These are phyloP conservation scores for Nineta flava DNA, from an alignment of 2,888 invertebrate genomes.

Conservation along the genomic window DNA sequence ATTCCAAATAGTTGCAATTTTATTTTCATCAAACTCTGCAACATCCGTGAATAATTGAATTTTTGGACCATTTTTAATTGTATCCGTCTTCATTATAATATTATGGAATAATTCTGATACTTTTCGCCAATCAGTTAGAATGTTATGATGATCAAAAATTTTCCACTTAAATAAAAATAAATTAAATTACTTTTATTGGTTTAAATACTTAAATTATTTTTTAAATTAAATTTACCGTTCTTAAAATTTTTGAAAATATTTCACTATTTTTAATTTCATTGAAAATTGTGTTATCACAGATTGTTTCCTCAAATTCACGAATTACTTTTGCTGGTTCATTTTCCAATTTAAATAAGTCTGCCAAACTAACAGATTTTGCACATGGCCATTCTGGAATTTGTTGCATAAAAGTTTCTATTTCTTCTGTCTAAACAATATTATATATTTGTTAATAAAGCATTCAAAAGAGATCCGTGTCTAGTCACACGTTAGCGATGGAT, in stretches of 20 bases:
- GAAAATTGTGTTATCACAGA: background rate
- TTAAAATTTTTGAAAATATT: no score
- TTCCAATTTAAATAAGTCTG: background rate
- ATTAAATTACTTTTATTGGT: background rate
- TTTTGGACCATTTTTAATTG: background rate
- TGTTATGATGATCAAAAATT: background rate
- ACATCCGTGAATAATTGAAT: background rate
- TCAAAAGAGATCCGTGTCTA: background rate
- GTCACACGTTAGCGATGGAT: no score
- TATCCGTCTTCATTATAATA: background rate
- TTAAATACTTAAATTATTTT: no score
- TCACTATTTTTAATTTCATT: no score
- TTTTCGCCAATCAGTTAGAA: background rate
- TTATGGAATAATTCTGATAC: background rate
- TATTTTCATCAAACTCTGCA: background rate
- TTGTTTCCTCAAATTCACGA: background rate
- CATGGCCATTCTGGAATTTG: slow-evolving; percentile 18
- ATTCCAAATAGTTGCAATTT: background rate
- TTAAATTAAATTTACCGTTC: no score
- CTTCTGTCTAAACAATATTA: slow-evolving; percentile 19
- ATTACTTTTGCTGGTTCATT: background rate
- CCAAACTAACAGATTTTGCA: background rate
- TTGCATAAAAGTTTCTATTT: slow-evolving; percentile 29
- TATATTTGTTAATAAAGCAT: background rate
- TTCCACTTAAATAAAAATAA: background rate